Base-by-base conservation (phyloP, 2,888 invertebrate species). In the Marasmarcha lunaedactyla region DNA sequence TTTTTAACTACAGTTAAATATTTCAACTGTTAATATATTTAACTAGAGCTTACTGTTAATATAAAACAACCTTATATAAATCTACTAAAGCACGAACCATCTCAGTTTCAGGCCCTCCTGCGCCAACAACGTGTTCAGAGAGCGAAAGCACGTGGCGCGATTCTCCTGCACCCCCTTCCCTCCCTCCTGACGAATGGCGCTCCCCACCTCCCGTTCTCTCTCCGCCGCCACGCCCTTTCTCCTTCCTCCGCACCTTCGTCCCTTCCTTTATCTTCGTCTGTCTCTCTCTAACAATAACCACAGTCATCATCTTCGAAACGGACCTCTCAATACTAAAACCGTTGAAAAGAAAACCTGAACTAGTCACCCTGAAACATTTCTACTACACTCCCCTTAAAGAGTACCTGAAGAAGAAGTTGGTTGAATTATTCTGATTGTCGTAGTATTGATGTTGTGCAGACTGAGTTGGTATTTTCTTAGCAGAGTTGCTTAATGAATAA, bases 361-460 rank as follows among this genome's bases (percentile, higher is more conserved):
- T 94, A 73, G 63, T 88, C 27, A 86, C 90, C 37, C 84, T 94
- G 41, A 87, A 90, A 45, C 88, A 90, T 52, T 91, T 93, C 57
- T 92, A 94, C 73, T 95, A 94, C 73, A 89, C 90, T 55, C 94
- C 94, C 14, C 81, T 93, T 41, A 94, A 93, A 69, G 90, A 93
- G 59, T 92, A 89, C 70, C 71, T 92, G 50, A 86, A 86, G 57
- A 85, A 81, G 54, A 89, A 88, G 60, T 76, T 89, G 43, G 78
- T 85, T 14, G 77, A 87, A 62, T 78, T 88, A 59, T 89, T 88
- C 61, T 88, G 86, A 88, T 87, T 65, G 55, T 30, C 20, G 3
- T 20, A 20, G 3, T 20, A 5, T 20, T 20, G 20, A 20, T 20
- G 20, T 20, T 20, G 20, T 20, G 20, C 20, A 20, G 20, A 20